Evolutionary conservation across 2,888 invertebrate genomes (phyloP), one percentile per base, ranked within the genome.

Genomic region (Lasioglossum malachurum): DNA sequence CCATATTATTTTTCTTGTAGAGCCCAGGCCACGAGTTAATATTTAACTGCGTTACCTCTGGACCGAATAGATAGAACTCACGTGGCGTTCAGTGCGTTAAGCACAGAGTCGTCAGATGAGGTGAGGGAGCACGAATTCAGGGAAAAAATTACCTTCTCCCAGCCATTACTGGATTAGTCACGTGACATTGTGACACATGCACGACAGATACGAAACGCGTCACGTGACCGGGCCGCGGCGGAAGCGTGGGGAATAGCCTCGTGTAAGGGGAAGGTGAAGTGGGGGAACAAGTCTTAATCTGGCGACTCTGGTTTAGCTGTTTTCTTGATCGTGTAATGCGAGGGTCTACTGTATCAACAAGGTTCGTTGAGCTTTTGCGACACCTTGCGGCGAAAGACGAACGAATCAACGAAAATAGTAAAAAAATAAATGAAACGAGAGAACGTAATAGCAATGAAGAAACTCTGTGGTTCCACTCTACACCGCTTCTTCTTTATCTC

Each of bases 401-500:
- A 69, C 69, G 38, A 23, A 38, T 69, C 3, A 78, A 79, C n/a
- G 57, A 76, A 78, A 88, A 82, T 80, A 75, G 7, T 16, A 5
- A 31, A 31, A 73, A 74, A 81, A 80, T 38, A 46, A 64, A 82
- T 72, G 38, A 71, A 67, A 16, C 14, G 44, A 46, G 31, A 31
- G 16, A 75, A 57, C 31, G 75, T 44, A 67, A 44, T 35, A 46
- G 64, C 67, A 35, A 69, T 31, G 67, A 77, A 35, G 77, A 67
- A 35, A 69, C 35, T 14, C 46, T 67, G 19, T 35, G 67, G 44
- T 67, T 67, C 46, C 77, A 27, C 49, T 27, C 31, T 73, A 64
- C 64, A 27, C 31, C n/a, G 73, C 76, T 69, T 23, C 35, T 75
- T 75, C 35, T 53, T 60, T 60, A 53, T 69, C n/a, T 57, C 38